These are phyloP conservation scores for Helostoma temminkii DNA, from an alignment of 2,797 vertebrate species.

Conservation along the genomic window DNA sequence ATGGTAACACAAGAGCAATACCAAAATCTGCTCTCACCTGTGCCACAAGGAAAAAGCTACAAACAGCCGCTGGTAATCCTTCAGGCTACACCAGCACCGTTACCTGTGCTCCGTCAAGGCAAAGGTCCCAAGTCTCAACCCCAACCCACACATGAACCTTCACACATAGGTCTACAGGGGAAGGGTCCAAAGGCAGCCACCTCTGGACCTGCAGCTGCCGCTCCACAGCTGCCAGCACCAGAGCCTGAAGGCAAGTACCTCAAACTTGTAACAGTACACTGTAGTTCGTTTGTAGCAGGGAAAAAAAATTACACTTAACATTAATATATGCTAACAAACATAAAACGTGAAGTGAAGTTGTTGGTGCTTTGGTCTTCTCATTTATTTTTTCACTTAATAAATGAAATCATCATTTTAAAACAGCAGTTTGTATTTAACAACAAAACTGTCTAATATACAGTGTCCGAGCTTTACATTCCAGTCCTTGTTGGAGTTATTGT, in stretches of 20 bases:
- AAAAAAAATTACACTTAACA: background rate
- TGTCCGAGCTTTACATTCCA: no score
- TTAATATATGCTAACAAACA: background rate
- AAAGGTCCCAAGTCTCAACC: conserved; percentile 30
- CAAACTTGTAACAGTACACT: no score
- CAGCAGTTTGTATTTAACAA: no score
- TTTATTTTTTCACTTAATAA: no score
- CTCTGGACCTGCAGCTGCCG: conserved; percentile 37
- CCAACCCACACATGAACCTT: conserved; percentile 34
- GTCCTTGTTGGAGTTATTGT: no score
- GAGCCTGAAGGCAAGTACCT: conserved; percentile 69
- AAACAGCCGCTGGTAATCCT: conserved; percentile 34
- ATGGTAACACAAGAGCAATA: conserved; percentile 63
- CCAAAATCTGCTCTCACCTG: conserved; percentile 47
- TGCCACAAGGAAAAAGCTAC: conserved; percentile 66
- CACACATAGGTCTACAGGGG: conserved; percentile 7
- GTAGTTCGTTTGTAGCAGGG: background rate
- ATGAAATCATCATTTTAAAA: no score
- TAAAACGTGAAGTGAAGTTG: background rate
- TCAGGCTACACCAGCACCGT: conserved; percentile 42
- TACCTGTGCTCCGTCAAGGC: conserved; percentile 24
- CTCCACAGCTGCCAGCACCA: conserved; percentile 34
- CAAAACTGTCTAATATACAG: no score
- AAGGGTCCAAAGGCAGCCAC: conserved; percentile 34
- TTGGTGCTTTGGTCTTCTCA: background rate